phyloP scores from a whole-genome alignment of 2,797 vertebrate genomes.

The Cygnus olor region DNA sequence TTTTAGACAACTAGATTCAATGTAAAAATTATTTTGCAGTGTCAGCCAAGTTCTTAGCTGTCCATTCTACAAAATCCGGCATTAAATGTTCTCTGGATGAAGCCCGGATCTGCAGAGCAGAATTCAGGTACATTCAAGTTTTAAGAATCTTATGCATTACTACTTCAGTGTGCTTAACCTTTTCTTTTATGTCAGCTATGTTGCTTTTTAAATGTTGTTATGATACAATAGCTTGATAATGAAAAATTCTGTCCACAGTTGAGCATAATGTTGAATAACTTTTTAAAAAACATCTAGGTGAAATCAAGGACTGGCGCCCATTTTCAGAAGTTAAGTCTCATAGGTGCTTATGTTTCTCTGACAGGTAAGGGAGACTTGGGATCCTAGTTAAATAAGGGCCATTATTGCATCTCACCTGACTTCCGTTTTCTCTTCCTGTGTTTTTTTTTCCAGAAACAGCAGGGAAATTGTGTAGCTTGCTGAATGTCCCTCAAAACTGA shows the following conservation, averaged over 20 bases:
- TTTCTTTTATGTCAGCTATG: background rate
- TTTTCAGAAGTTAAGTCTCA: background rate
- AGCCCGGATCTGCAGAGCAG: background rate
- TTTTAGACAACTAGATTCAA: background rate
- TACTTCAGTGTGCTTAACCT: background rate
- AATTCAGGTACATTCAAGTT: conserved; percentile 28
- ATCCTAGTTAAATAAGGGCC: background rate
- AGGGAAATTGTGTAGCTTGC: background rate
- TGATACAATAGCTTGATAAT: background rate
- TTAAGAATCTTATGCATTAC: background rate
- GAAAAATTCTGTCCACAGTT: background rate
- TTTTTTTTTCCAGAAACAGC: background rate
- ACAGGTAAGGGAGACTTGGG: background rate
- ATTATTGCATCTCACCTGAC: background rate
- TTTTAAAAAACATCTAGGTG: background rate
- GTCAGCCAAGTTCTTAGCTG: background rate
- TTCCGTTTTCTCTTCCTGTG: background rate
- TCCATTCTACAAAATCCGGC: background rate
- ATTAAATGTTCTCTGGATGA: background rate
- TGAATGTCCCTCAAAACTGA: background rate
- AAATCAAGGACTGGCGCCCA: background rate
- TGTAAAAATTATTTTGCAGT: background rate
- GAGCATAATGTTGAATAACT: background rate
- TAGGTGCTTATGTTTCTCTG: background rate
- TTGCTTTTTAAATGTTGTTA: background rate